Percentiles rank a stretch among this genome's conserved stretches.
Conservation (phyloP, 2,888 invertebrate genomes). For the Scelioninae gen. 1 region DNA sequence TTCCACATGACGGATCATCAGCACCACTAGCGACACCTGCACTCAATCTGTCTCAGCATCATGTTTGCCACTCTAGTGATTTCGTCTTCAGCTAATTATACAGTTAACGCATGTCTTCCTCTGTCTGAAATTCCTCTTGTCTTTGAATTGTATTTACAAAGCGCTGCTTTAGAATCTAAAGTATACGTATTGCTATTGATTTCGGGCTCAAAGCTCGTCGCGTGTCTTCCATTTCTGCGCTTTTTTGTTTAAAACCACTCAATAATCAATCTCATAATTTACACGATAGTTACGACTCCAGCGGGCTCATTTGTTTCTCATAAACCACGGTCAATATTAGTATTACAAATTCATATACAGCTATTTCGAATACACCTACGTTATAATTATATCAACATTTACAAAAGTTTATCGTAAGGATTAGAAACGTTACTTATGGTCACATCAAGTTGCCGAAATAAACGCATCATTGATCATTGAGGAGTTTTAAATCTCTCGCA, state of each 20-base stretch:
- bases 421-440: slow-evolving; percentile 36
- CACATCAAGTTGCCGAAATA: slow-evolving; percentile 31
- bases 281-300: slow-evolving; percentile 34
- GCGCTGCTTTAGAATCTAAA: slow-evolving; percentile 60
- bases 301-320: slow-evolving; percentile 34
- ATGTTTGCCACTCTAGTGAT: slow-evolving; percentile 3
- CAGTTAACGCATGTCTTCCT: slow-evolving; percentile 17
- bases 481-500: slow-evolving; percentile 15
- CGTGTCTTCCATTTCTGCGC: background rate
- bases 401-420: slow-evolving; percentile 47
- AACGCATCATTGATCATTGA: slow-evolving; percentile 22
- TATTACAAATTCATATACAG: slow-evolving; percentile 57
- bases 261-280: slow-evolving; percentile 49
- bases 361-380: slow-evolving; percentile 50
- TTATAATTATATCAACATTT: slow-evolving; percentile 57
- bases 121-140: background rate
- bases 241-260: slow-evolving; percentile 36
- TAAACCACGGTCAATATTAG: slow-evolving; percentile 45
- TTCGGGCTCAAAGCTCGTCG: slow-evolving; percentile 14
- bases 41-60: slow-evolving; percentile 9
- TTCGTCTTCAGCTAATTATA: slow-evolving; percentile 25
- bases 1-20: slow-evolving; percentile 2
- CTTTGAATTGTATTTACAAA: slow-evolving; percentile 54
- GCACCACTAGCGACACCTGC: slow-evolving; percentile 52
- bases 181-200: slow-evolving; percentile 66